Evolutionary conservation across 2,113 vertebrate genomes (phyloP).

Genomic region (Antechinus flavipes): DNA sequence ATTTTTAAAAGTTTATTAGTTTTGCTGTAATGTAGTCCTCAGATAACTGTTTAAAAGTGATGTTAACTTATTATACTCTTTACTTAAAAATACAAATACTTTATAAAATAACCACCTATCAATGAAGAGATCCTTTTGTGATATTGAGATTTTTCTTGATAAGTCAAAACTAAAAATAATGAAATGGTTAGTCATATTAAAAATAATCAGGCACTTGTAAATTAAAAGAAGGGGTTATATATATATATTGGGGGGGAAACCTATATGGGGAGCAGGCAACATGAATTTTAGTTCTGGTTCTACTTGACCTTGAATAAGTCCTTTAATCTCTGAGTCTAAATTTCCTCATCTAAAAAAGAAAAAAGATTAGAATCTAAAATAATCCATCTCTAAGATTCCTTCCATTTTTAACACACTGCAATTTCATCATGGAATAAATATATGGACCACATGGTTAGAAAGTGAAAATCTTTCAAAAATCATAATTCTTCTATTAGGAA

Average conservation of each 20-base stretch:
- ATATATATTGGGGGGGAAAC: not conserved
- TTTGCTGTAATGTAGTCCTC: conserved; percentile 66
- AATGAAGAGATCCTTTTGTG: not conserved
- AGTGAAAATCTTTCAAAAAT: conserved; percentile 27
- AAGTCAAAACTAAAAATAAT: not conserved
- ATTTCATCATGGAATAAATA: not conserved
- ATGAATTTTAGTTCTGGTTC: not conserved
- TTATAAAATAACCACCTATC: conserved; percentile 59
- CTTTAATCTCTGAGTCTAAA: not conserved
- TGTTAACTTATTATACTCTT: conserved; percentile 48
- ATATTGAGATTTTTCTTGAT: not conserved
- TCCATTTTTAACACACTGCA: not conserved
- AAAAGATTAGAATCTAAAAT: not conserved
- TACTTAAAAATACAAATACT: conserved; percentile 37
- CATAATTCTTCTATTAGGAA: not conserved
- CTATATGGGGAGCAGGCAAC: not conserved
- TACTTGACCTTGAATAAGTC: not conserved
- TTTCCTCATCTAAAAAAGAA: not conserved
- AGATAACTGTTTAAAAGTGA: conserved; percentile 61
- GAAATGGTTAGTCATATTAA: not conserved
- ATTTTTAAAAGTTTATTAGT: conserved; percentile 55
- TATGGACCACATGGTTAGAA: not conserved
- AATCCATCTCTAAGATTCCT: not conserved
- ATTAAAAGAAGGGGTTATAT: not conserved
- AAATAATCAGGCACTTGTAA: not conserved